Conservation (phyloP, 2,113 vertebrate species). For the Rissa tridactyla region DNA sequence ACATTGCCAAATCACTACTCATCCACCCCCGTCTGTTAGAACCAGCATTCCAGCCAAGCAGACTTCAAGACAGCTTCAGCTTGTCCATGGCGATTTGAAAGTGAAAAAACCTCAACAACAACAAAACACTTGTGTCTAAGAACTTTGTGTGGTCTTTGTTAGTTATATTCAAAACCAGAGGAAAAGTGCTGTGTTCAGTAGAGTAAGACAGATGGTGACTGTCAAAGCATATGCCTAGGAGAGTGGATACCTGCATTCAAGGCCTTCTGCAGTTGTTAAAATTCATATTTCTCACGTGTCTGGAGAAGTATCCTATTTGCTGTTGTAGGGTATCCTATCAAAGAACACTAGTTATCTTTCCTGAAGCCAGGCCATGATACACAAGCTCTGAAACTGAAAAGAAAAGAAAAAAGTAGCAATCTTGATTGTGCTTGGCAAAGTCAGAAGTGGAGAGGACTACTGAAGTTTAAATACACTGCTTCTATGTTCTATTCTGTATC, state of each 20-base stretch:
- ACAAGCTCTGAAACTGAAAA: neutral
- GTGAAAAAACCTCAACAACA: neutral
- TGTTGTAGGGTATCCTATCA: neutral
- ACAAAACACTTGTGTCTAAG: neutral
- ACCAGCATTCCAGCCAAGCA: neutral
- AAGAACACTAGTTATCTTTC: neutral
- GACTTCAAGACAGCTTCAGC: neutral
- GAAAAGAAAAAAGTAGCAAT: neutral
- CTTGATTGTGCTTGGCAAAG: neutral
- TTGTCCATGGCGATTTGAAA: neutral
- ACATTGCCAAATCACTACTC: neutral
- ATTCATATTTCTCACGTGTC: neutral
- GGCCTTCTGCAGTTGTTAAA: neutral
- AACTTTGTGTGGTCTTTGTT: neutral
- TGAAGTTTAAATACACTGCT: neutral
- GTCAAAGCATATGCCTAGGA: neutral
- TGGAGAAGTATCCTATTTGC: neutral
- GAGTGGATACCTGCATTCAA: neutral
- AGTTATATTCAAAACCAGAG: neutral
- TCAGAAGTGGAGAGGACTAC: neutral
- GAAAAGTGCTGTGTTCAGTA: neutral
- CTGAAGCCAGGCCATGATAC: neutral
- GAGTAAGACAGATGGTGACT: neutral
- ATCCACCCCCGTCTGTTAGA: neutral
- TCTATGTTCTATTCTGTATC: neutral